phyloP scores from a whole-genome alignment of 92 coral and sea anemone species.

The Zoanthus gigantus region DNA sequence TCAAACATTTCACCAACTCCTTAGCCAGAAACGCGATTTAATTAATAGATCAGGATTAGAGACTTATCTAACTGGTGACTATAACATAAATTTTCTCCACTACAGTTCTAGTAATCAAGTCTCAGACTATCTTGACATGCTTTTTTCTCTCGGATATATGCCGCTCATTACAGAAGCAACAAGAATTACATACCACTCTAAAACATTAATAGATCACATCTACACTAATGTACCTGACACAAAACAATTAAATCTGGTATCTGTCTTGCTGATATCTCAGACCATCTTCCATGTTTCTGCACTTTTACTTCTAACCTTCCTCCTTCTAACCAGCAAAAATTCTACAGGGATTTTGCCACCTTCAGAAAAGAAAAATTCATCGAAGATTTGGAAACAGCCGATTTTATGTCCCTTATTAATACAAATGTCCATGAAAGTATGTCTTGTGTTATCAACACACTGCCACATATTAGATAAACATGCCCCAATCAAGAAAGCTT shows the following conservation, averaged over 20 bases:
- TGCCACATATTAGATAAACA: slow-evolving; percentile 36
- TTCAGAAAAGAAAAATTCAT: slow-evolving; percentile 21
- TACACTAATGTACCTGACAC: slow-evolving; percentile 30
- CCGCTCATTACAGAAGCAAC: no score
- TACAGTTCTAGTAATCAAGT: slow-evolving; percentile 20
- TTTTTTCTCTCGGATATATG: no score
- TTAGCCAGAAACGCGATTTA: background rate
- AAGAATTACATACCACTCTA: no score
- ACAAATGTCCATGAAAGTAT: slow-evolving; percentile 38
- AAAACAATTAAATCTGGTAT: slow-evolving; percentile 22
- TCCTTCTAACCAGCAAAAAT: slow-evolving; percentile 30
- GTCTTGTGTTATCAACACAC: slow-evolving; percentile 32
- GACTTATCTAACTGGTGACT: slow-evolving; percentile 28
- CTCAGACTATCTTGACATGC: background rate
- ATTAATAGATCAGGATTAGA: slow-evolving; percentile 26
- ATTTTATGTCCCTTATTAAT: slow-evolving; percentile 22
- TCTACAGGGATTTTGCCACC: slow-evolving; percentile 46
- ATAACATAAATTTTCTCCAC: slow-evolving; percentile 27
- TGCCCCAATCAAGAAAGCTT: background rate
- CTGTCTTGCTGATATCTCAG: no score
- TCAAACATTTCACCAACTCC: slow-evolving; percentile 10
- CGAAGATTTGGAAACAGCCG: slow-evolving; percentile 1
- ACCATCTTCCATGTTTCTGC: slow-evolving; percentile 12
- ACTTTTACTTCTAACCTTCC: slow-evolving; percentile 37
- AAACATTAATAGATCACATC: slow-evolving; percentile 21